phyloP scores from a whole-genome alignment of 2,888 invertebrate genomes.

The Trachelus iudaicus region DNA sequence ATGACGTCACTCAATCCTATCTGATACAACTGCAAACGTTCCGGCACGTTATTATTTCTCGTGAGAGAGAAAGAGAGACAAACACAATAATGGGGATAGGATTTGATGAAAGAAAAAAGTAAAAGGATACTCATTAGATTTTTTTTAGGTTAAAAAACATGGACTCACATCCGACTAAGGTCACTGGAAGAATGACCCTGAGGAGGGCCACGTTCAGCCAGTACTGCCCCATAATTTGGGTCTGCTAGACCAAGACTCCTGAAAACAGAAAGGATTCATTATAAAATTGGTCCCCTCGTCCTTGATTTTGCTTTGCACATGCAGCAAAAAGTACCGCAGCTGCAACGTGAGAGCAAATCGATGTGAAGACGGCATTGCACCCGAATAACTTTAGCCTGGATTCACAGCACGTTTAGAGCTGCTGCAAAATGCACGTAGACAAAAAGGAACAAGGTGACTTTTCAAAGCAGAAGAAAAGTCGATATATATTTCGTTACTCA shows the following conservation, averaged over 20 bases:
- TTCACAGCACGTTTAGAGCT: neutral
- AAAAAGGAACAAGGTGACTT: neutral
- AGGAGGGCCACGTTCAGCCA: slow-evolving; percentile 66
- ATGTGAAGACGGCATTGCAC: neutral
- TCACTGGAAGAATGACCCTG: slow-evolving; percentile 67
- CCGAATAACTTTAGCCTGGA: neutral
- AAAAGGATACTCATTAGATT: neutral
- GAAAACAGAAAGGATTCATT: slow-evolving; percentile 28
- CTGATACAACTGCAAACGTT: neutral
- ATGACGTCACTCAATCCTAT: neutral
- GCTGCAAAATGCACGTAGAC: neutral
- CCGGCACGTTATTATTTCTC: neutral
- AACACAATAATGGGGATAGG: no score
- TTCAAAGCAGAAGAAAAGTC: neutral
- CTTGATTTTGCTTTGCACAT: neutral
- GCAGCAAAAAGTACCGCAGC: neutral
- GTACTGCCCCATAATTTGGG: slow-evolving; percentile 64
- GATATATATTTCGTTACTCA: neutral
- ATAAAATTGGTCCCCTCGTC: no score
- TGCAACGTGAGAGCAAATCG: neutral
- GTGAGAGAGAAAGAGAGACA: neutral
- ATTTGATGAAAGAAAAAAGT: no score
- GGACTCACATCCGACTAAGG: slow-evolving; percentile 69
- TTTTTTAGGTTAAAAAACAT: neutral
- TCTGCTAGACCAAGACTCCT: slow-evolving; percentile 40